Percentiles rank a stretch among this genome's conserved stretches.
phyloP scores from a whole-genome alignment of 2,797 vertebrate genomes.

The Coregonus ussuriensis region DNA sequence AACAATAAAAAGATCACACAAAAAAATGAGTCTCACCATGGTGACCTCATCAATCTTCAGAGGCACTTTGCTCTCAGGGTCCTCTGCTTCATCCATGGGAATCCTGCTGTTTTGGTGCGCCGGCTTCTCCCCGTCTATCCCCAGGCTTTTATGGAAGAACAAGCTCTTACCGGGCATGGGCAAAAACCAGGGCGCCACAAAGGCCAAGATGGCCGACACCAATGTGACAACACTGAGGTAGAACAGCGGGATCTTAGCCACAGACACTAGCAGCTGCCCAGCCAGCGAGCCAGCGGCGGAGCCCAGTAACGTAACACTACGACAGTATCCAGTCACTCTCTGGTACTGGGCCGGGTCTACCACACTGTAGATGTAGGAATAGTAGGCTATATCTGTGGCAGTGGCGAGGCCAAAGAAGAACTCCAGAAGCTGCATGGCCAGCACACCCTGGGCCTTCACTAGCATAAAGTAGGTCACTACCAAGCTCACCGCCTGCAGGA shows the following conservation, averaged over 20 bases:
- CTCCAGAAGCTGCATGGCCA: slow-evolving; percentile 87
- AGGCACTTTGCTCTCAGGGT: slow-evolving; percentile 76
- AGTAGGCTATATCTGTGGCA: slow-evolving; percentile 91
- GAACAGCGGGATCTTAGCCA: too few relatives aligned
- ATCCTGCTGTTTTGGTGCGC: too few relatives aligned
- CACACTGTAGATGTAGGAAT: slow-evolving; percentile 94
- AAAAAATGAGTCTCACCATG: slow-evolving; percentile 56
- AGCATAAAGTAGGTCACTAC: slow-evolving; percentile 88
- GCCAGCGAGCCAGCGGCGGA: slow-evolving; percentile 84
- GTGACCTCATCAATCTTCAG: slow-evolving; percentile 52
- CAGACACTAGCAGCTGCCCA: slow-evolving; percentile 87
- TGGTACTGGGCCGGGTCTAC: slow-evolving; percentile 85
- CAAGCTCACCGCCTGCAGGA: slow-evolving; percentile 85
- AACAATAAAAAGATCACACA: neutral
- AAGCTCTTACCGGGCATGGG: too few relatives aligned
- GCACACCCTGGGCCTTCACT: slow-evolving; percentile 76
- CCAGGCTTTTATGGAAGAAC: too few relatives aligned
- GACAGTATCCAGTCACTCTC: slow-evolving; percentile 89
- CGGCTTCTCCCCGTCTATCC: too few relatives aligned
- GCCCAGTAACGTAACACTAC: slow-evolving; percentile 86
- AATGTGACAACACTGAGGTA: too few relatives aligned
- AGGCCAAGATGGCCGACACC: too few relatives aligned
- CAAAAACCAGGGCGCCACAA: too few relatives aligned
- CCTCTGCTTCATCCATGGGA: too few relatives aligned
- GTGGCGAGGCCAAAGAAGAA: slow-evolving; percentile 91